Base-by-base conservation (phyloP, 30 jellyfish, hydroid and myxozoan genomes). In the Aurelia coerulea region DNA sequence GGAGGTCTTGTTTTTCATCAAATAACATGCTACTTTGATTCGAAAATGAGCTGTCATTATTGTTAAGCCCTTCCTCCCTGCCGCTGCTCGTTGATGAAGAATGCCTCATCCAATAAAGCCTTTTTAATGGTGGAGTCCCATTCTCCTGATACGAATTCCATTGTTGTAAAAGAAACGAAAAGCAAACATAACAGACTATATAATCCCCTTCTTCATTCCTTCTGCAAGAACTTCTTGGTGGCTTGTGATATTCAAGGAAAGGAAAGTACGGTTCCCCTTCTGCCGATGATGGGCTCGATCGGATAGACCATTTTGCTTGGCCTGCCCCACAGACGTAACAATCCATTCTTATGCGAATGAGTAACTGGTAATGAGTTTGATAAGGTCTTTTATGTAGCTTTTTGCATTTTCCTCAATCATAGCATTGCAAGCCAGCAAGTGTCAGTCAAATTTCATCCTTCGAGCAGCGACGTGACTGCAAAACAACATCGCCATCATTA, bases 311-410 rank as follows among this genome's bases (percentile, higher is more conserved):
- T 66, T 66, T 62, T 19, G 98, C 98, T 51, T 79, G 17, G 23
- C 39, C 75, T 10, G 88, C 86, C 19, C 98, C 98, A 73, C 98
- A 91, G 65, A 91, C 91, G 54, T 54, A 85, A 85, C 98, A 91
- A 59, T 76, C 81, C 74, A 68, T 62, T 39, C 51, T 39, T 76
- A 77, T 77, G 0, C 1, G 37, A 5, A 9, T 6, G 14, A 46
- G 56, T 46, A 46, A 46, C 14, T 46, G 8, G 1, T 14, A 46
- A 46, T 46, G 56, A 46, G 2, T 46, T 4, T 1, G 2, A 46
- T 46, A 0, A 9, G 8, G 1, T 46, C 56, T 6, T 0, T 46
- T 46, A 46, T 4, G 56, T 2, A 46, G 1, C 2, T 9, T 46
- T 2, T 2, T 37, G 3, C 49, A 37, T 37, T 5, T 37, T 37